Conservation (phyloP, 2,888 invertebrate species). For the Drosophila nr. fundita region DNA sequence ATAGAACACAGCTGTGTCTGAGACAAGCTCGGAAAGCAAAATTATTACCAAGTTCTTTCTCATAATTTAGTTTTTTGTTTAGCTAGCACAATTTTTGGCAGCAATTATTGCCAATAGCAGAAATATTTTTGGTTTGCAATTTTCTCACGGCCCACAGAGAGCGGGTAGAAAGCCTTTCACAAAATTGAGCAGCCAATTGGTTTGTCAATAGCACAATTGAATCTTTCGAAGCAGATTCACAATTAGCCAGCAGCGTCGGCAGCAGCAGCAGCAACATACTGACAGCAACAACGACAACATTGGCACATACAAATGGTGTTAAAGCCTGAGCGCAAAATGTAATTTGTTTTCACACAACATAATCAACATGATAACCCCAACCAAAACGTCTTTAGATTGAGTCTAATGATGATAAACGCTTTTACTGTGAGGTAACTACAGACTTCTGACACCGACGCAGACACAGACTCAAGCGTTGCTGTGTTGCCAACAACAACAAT, state of each 20-base stretch:
- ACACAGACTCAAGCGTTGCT: slow-evolving; percentile 32
- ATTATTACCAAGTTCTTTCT: slow-evolving; percentile 66
- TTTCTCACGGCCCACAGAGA: slow-evolving; percentile 70
- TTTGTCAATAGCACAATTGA: slow-evolving; percentile 78
- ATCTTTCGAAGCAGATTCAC: slow-evolving; percentile 62
- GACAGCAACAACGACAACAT: slow-evolving; percentile 51
- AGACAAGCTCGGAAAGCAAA: slow-evolving; percentile 35
- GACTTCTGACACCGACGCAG: slow-evolving; percentile 79
- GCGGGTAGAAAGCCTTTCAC: slow-evolving; percentile 56
- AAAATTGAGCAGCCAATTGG: slow-evolving; percentile 67
- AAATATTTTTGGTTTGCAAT: slow-evolving; percentile 74
- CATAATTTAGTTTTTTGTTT: slow-evolving; percentile 37
- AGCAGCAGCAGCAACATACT: slow-evolving; percentile 28
- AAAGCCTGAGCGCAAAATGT: slow-evolving; percentile 79
- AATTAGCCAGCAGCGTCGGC: slow-evolving; percentile 62
- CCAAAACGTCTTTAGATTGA: slow-evolving; percentile 85
- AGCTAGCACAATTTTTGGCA: slow-evolving; percentile 50
- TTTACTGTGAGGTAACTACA: slow-evolving; percentile 81
- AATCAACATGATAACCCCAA: slow-evolving; percentile 85
- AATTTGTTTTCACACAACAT: slow-evolving; percentile 85
- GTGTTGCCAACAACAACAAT: slow-evolving; percentile 20
- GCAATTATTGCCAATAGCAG: slow-evolving; percentile 72
- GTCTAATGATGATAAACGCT: slow-evolving; percentile 85
- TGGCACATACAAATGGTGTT: slow-evolving; percentile 69
- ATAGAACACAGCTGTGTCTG: slow-evolving; percentile 76